Base-by-base conservation (phyloP, 2,113 vertebrate genomes). In the Aptenodytes forsteri region DNA sequence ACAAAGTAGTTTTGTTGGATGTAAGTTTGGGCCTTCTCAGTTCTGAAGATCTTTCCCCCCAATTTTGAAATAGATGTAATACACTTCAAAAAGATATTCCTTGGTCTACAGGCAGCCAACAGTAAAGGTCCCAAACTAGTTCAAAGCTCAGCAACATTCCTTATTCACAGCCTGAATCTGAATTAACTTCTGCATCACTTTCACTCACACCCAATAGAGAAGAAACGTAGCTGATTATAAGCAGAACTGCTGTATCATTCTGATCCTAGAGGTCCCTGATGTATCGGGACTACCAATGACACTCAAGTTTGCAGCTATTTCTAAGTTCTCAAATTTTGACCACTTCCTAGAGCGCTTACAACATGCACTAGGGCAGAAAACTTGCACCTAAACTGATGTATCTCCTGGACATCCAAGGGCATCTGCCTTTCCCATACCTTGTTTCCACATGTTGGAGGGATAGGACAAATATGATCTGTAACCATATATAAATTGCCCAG, bases 201-300 rank as follows among this genome's bases (percentile, higher is more conserved):
- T 36, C 30, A 47, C 6, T 77, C 12, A 49, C 29, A 71, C 5
- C 3, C 4, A 38, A 1, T 3, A 76, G 22, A 54, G 42, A 84
- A 78, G 64, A 69, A 46, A 62, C 3, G 11, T 46, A 38, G 7
- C 1, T 46, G 10, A 8, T 40, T 75, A 17, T 26, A 82, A 46
- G 22, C 34, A 82, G 23, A 80, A 73, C 3, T 29, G 17, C 23
- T 58, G 4, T 34, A 59, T 40, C 4, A 40, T 49, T 72, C 27
- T 86, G 3, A 36, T 73, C 13, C 30, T 72, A 32, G 11, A 40
- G 1, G 1, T 7, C 7, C 18, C 32, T 94, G 38, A 76, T 42
- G 0, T 30, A 22, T 20, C 34, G 18, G 44, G 19, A 40, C 21
- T 18, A 34, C 2, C 7, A 32, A 13, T 4, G 9, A 16, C n/a